Evolutionary conservation across 1,140 invertebrate species (phyloP), one percentile per base, ranked within the genome.

Genomic region (Euwallacea fornicatus): DNA sequence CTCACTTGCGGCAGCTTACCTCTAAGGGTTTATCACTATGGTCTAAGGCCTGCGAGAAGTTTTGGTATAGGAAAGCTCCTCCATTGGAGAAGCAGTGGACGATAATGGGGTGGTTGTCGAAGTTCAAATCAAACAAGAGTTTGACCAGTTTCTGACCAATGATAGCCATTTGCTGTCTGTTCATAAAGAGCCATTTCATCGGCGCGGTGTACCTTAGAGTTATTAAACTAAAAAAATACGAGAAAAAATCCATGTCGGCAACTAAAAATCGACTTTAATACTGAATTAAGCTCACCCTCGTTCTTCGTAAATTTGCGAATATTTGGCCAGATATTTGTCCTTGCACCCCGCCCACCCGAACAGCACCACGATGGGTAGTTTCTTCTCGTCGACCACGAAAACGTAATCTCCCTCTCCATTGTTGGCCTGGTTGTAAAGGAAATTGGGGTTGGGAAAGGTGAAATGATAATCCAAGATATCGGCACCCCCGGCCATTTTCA

Each of bases 61-160:
- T 86, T 72, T 89, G 86, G 78, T 90, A 91, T 6, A 90, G 79
- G 71, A 86, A 87, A 0, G 88, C 88, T 33, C 92, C 92, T 11
- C 91, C 91, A 80, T 93, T 94, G 60, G 90, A 93, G 79, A 94
- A 93, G 44, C 91, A 85, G 73, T 93, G 92, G 77, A 93, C 89
- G 64, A 93, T 89, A 47, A 93, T 85, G 2, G 90, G 91, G 78
- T 91, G 88, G 15, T 84, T 83, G 77, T 90, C 86, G 42, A 91
- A 84, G 74, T 87, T 88, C 76, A 89, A 85, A n/a, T 89, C 88
- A 8, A 83, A 77, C 10, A 93, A 82, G 10, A 91, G 78, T 76
- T 91, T 86, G 0, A 93, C 81, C 11, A 93, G 81, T 79, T 89
- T 86, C 61, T 85, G 84, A 6, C 90, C 90, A 69, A 91, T 86